A percentile compares a stretch with the other conserved stretches of the same genome.
Conservation (phyloP, 1,140 invertebrate species). For the Lepeophtheirus salmonis region DNA sequence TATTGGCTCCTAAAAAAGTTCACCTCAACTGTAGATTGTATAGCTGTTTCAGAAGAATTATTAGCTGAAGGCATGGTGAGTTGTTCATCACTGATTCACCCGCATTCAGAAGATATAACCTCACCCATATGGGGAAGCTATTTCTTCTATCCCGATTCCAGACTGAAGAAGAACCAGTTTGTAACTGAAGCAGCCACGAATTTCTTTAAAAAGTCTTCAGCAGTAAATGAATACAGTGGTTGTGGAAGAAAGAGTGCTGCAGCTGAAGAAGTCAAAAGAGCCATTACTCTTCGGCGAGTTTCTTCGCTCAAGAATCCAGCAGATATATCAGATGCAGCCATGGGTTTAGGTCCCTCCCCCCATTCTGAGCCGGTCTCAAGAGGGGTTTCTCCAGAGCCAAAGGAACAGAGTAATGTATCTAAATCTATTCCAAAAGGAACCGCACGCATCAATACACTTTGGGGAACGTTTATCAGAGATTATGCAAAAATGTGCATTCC, state of each 20-base stretch:
- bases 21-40: conserved; percentile 11
- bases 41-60: conserved; percentile 13
- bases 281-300: conserved; percentile 1
- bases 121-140: conserved; percentile 15
- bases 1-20: conserved; percentile 13
- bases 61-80: conserved; percentile 11
- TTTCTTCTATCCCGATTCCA: conserved; percentile 15
- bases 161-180: neutral
- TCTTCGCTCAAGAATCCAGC: conserved; percentile 8
- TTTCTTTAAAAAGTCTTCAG: neutral
- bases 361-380: neutral
- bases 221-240: neutral
- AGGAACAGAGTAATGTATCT: no score
- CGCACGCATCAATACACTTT: conserved; percentile 13
- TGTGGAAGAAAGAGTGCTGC: neutral
- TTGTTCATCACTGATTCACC: neutral
- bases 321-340: neutral
- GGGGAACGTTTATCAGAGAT: conserved; percentile 13
- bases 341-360: neutral
- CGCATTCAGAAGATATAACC: neutral
- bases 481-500: conserved; percentile 18
- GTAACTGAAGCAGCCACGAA: neutral
- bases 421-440: neutral
- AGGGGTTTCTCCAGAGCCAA: conserved; percentile 1
- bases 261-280: conserved; percentile 6